Percentiles rank a stretch among this genome's conserved stretches.
Conservation (phyloP, 2,888 invertebrate species). For the Epirrhoe alternata region DNA sequence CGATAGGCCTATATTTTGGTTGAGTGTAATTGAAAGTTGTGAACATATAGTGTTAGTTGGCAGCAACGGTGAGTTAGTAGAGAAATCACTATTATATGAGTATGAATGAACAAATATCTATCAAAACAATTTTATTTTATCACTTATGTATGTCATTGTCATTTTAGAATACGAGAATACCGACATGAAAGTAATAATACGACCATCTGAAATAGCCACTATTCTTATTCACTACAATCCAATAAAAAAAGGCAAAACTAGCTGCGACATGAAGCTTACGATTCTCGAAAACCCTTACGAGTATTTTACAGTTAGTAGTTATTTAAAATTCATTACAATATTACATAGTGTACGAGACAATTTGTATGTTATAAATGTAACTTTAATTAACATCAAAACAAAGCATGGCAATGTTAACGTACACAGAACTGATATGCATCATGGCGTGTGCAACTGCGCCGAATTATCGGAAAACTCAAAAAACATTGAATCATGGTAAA, state of each 20-base stretch:
- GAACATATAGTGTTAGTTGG: conserved; percentile 54
- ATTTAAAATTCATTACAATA: too few relatives aligned
- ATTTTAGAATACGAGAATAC: conserved; percentile 60
- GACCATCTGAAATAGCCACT: conserved; percentile 60
- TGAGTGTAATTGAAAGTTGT: conserved; percentile 52
- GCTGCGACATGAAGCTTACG: conserved; percentile 66
- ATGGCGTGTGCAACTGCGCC: too few relatives aligned
- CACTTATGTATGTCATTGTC: background rate
- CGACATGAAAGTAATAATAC: conserved; percentile 55
- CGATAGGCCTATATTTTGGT: conserved; percentile 68
- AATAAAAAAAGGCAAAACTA: conserved; percentile 64
- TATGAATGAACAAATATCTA: background rate
- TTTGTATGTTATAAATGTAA: too few relatives aligned
- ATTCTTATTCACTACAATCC: conserved; percentile 69
- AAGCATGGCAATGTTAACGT: too few relatives aligned
- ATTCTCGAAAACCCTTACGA: conserved; percentile 76
- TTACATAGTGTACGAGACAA: too few relatives aligned
- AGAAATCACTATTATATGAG: background rate
- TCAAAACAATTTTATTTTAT: background rate
- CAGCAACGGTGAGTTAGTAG: conserved; percentile 55
- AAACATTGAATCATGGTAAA: too few relatives aligned
- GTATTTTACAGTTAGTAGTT: conserved; percentile 64
- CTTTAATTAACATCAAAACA: too few relatives aligned
- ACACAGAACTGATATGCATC: too few relatives aligned
- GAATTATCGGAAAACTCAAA: too few relatives aligned